Base-by-base conservation (phyloP, 2,797 vertebrate genomes). In the Enteromius argenteus region DNA sequence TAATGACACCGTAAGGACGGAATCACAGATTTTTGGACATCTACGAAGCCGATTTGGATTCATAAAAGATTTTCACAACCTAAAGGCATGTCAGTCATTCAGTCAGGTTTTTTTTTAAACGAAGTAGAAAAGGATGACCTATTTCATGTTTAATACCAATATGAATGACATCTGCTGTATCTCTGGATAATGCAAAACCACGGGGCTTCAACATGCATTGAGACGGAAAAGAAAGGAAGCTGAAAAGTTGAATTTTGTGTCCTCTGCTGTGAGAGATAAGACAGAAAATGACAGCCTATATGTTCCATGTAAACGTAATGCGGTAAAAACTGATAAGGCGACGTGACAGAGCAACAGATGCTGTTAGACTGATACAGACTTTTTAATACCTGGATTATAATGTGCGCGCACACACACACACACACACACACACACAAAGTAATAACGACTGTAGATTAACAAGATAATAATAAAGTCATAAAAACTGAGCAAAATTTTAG, bases 281-380 rank as follows among this genome's bases (percentile, higher is more conserved):
- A 81, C 15, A 30, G 68, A 81, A 81, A 89, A 72, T 87, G 88
- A 86, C 86, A 89, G 84, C 81, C 81, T 89, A 79, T 86, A 86
- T 84, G 86, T 89, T 86, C 79, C 74, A 87, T 87, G 88, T 86
- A 89, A 87, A 84, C 74, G 79, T 81, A 80, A 89, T 79, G 49
- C 69, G 64, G 51, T 39, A 76, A 67, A 66, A 87, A 84, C 88
- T 86, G 88, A 89, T 87, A 89, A 89, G 84, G 74, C 76, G 66
- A 79, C 23, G 79, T 85, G 88, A 86, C 88, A 86, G 86, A 87
- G 86, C 86, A 87, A 89, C 88, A 89, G 88, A 89, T 89, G 88
- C 86, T 87, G 81, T 83, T 67, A 79, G 69, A 76, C 86, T 84
- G 88, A 89, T 89, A 89, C 81, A 80, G 74, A 71, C 64, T 71